A percentile compares a stretch with the other conserved stretches of the same genome.
These are phyloP conservation scores for Platerodrilus igneus DNA, from an alignment of 2,888 invertebrate genomes.

Conservation along the genomic window DNA sequence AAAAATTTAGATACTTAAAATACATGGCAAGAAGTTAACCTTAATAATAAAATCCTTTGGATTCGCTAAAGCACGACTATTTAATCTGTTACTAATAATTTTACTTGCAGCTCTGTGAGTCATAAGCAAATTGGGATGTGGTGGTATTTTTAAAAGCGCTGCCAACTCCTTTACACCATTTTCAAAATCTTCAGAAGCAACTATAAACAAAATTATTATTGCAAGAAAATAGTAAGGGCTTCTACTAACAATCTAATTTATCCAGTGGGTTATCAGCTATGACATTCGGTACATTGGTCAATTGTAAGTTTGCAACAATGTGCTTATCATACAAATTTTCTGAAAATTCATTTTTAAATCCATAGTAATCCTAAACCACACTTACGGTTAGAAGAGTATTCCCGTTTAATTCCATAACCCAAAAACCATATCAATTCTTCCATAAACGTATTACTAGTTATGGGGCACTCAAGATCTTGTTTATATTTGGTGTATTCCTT, in stretches of 20 bases:
- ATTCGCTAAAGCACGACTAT: slow-evolving; percentile 55
- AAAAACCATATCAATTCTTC: slow-evolving; percentile 84
- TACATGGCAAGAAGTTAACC: slow-evolving; percentile 29
- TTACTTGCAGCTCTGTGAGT: slow-evolving; percentile 67
- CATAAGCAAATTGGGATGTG: slow-evolving; percentile 75
- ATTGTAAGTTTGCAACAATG: slow-evolving; percentile 58
- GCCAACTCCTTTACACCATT: slow-evolving; percentile 76
- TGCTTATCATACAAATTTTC: slow-evolving; percentile 67
- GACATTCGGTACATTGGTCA: slow-evolving; percentile 63
- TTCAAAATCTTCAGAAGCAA: slow-evolving; percentile 77
- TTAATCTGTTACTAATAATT: slow-evolving; percentile 57
- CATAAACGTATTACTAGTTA: slow-evolving; percentile 51
- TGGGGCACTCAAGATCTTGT: slow-evolving; percentile 69
- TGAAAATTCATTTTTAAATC: slow-evolving; percentile 43
- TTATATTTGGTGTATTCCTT: slow-evolving; percentile 69
- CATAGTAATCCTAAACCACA: slow-evolving; percentile 7
- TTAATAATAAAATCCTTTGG: slow-evolving; percentile 51
- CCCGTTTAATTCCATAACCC: slow-evolving; percentile 75
- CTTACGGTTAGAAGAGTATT: slow-evolving; percentile 76
- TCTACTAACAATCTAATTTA: slow-evolving; percentile 77
- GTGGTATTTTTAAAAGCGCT: slow-evolving; percentile 70
- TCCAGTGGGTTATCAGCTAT: slow-evolving; percentile 80
- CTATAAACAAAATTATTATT: slow-evolving; percentile 50
- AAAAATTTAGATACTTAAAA: slow-evolving; percentile 6
- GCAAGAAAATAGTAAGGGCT: neutral